A percentile compares a stretch with the other conserved stretches of the same genome.
Evolutionary conservation across 2,888 invertebrate genomes (phyloP).

Genomic region (Gisinianus flammeolus): DNA sequence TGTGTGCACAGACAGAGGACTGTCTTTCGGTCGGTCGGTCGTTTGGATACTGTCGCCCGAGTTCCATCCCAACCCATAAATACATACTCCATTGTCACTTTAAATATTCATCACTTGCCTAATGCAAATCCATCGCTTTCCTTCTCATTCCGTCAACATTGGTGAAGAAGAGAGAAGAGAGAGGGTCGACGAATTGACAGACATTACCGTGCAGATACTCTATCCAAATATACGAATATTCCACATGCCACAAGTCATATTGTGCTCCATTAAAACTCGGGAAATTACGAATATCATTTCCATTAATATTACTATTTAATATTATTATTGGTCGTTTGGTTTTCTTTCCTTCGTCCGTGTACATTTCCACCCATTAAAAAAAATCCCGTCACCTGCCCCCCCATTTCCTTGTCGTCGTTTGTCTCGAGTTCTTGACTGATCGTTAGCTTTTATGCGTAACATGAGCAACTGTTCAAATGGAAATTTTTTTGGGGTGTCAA

Average conservation of each 20-base stretch:
- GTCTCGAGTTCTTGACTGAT: too few relatives aligned
- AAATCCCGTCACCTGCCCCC: not conserved
- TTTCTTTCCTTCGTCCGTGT: too few relatives aligned
- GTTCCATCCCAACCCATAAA: not conserved
- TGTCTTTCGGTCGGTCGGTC: not conserved
- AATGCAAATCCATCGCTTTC: slow-evolving; percentile 26
- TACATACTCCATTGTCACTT: slow-evolving; percentile 31
- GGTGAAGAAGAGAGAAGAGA: not conserved
- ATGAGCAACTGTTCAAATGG: too few relatives aligned
- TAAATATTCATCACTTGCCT: slow-evolving; percentile 37
- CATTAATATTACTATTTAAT: too few relatives aligned
- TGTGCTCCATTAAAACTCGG: too few relatives aligned
- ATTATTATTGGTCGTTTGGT: too few relatives aligned
- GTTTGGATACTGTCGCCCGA: too few relatives aligned
- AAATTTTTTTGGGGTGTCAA: too few relatives aligned
- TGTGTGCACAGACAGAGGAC: not conserved
- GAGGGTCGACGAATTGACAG: not conserved
- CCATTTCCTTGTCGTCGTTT: not conserved
- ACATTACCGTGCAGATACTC: not conserved
- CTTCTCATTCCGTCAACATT: not conserved
- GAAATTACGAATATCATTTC: too few relatives aligned
- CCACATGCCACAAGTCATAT: too few relatives aligned
- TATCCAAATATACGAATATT: too few relatives aligned
- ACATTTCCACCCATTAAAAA: not conserved
- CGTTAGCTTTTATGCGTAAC: too few relatives aligned